Conservation (phyloP, 2,888 invertebrate genomes). For the Bedellia somnulentella region DNA sequence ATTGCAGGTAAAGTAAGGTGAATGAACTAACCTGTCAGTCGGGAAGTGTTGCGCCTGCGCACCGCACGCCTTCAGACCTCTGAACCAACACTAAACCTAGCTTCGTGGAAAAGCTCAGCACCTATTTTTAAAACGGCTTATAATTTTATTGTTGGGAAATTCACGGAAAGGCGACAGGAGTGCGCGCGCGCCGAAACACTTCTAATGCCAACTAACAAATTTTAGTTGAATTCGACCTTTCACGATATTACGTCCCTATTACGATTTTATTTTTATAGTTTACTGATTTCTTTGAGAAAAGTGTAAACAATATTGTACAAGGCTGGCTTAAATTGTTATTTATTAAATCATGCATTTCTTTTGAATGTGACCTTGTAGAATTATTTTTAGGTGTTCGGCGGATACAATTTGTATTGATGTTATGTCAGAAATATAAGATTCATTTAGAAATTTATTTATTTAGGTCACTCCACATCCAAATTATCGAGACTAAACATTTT, state of each 20-base stretch:
- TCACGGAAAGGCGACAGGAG: slow-evolving; percentile 44
- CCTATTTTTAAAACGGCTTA: slow-evolving; percentile 52
- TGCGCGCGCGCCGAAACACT: slow-evolving; percentile 37
- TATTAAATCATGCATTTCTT: no score
- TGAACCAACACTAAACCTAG: slow-evolving; percentile 30
- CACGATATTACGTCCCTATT: slow-evolving; percentile 4
- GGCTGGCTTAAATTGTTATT: no score
- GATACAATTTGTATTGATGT: no score
- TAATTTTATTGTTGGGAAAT: slow-evolving; percentile 59
- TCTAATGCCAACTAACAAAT: slow-evolving; percentile 31
- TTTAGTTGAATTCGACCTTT: slow-evolving; percentile 1
- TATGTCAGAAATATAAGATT: no score
- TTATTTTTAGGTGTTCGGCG: no score
- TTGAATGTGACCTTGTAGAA: no score
- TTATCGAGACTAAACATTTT: no score
- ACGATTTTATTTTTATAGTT: no score
- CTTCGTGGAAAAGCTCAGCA: slow-evolving; percentile 19
- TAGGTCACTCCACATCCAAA: no score
- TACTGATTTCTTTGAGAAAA: not conserved
- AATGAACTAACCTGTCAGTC: slow-evolving; percentile 35
- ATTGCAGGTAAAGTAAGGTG: slow-evolving; percentile 52
- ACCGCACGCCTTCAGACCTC: slow-evolving; percentile 45
- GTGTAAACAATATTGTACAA: slow-evolving; percentile 1
- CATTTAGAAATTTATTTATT: no score
- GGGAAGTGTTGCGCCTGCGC: slow-evolving; percentile 29